Evolutionary conservation across 2,888 invertebrate genomes (phyloP), one percentile per base, ranked within the genome.

Genomic region (Venustoraphidia nigricollis): DNA sequence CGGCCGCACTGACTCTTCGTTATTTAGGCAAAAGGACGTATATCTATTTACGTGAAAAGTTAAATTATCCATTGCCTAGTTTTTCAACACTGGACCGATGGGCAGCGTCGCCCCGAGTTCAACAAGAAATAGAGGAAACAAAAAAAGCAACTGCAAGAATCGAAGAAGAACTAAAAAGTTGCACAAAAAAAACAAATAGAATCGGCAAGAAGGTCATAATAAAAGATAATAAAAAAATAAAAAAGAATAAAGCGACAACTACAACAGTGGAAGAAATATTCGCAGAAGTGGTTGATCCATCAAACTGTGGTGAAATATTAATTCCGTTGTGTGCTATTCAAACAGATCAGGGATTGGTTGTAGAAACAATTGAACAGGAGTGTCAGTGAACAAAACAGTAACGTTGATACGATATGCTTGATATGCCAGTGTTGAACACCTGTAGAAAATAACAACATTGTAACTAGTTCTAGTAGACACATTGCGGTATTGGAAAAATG

Each of bases 121-220:
- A 42, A 42, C 17, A 42, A 10, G 34, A 42, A 42, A 42, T 42
- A 42, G 42, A 42, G 10, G 42, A 13, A 42, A 34, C 42, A 27
- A 42, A 42, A 9, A 17, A 42, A 34, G 42, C 42, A 4, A 14
- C 17, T 9, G 14, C 34, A 34, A 17, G 17, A 42, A 42, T 42
- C 14, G 39, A 59, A 56, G 48, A 43, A 50, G 53, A 45, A 38
- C 44, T 41, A 48, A n/a, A 45, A 11, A 17, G 48, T 38, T 34
- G 14, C 40, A 44, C 39, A 11, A 41, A 14, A 50, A 47, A 41
- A 9, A 42, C 27, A 9, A 42, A 9, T 13, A 14, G 14, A 39
- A 14, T 39, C 39, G 2, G 39, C 9, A 14, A 39, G 10, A 14
- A 39, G 6, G 27, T 27, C 27, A 6, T 27, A 27, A 27, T 27